phyloP scores from a whole-genome alignment of 2,888 invertebrate genomes.

The Platynereis dumerilii region DNA sequence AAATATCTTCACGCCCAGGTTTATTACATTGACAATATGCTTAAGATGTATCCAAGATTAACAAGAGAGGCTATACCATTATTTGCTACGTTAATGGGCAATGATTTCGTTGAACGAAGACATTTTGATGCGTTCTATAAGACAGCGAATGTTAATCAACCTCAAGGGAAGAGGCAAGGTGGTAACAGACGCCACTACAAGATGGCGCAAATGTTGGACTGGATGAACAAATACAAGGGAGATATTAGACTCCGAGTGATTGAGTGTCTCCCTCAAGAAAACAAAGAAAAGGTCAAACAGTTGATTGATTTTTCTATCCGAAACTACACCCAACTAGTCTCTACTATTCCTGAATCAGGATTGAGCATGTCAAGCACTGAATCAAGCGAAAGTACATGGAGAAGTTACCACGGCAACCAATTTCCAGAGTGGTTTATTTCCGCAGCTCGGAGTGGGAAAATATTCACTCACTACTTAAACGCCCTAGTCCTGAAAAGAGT shows the following conservation, averaged over 20 bases:
- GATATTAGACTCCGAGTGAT: slow-evolving; percentile 71
- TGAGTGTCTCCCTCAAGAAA: slow-evolving; percentile 40
- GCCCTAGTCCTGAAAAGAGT: slow-evolving; percentile 48
- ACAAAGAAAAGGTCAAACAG: slow-evolving; percentile 39
- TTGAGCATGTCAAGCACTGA: background rate
- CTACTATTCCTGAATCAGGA: slow-evolving; percentile 12
- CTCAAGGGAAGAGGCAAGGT: background rate
- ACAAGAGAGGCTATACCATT: slow-evolving; percentile 76
- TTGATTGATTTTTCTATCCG: slow-evolving; percentile 49
- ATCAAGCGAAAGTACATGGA: background rate
- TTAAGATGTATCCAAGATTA: slow-evolving; percentile 72
- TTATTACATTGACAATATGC: slow-evolving; percentile 76
- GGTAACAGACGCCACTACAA: background rate
- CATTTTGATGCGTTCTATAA: slow-evolving; percentile 75
- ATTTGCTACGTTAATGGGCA: slow-evolving; percentile 83
- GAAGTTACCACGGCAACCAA: slow-evolving; percentile 16
- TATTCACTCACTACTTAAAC: slow-evolving; percentile 73
- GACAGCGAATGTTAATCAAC: slow-evolving; percentile 68
- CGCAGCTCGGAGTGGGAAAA: slow-evolving; percentile 69
- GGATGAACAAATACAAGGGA: slow-evolving; percentile 75
- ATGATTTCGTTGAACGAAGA: slow-evolving; percentile 79
- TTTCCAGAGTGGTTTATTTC: slow-evolving; percentile 73
- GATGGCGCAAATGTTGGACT: slow-evolving; percentile 76
- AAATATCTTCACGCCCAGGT: slow-evolving; percentile 65
- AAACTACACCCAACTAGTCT: slow-evolving; percentile 43